A percentile compares a stretch with the other conserved stretches of the same genome.
Evolutionary conservation across 2,113 vertebrate species (phyloP).

Genomic region (Formicarius rufipectus): DNA sequence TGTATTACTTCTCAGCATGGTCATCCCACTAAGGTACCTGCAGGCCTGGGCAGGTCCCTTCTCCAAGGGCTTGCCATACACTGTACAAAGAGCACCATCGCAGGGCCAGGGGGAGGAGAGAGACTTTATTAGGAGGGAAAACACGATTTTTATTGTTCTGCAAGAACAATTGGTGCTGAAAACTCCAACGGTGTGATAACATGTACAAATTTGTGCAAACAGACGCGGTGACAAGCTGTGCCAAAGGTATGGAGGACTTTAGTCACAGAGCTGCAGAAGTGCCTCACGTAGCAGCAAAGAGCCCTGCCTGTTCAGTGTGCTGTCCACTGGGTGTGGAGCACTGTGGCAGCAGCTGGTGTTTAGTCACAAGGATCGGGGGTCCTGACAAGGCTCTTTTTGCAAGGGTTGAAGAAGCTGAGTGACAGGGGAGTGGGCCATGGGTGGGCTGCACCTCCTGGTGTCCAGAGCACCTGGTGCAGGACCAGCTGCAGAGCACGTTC

Average conservation of each 20-base stretch:
- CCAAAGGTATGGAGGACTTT: neutral
- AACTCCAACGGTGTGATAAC: neutral
- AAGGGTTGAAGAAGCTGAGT: neutral
- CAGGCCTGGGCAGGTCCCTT: neutral
- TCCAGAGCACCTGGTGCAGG: neutral
- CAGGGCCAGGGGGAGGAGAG: neutral
- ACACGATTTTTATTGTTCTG: neutral
- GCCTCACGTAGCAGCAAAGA: neutral
- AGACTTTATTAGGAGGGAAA: neutral
- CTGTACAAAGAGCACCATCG: neutral
- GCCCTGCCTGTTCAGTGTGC: neutral
- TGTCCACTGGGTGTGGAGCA: neutral
- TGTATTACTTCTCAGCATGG: neutral
- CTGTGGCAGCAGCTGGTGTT: neutral
- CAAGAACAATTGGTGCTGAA: neutral
- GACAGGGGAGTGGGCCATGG: neutral
- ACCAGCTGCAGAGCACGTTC: fast-evolving
- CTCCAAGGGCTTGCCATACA: neutral
- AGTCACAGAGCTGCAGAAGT: neutral
- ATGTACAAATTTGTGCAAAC: neutral
- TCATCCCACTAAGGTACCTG: neutral
- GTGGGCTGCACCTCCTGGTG: neutral
- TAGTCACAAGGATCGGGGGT: neutral
- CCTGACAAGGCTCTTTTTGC: neutral
- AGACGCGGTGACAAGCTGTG: fast-evolving